A percentile compares a stretch with the other conserved stretches of the same genome.
These are phyloP conservation scores for Sturnus vulgaris DNA, from an alignment of 2,113 vertebrate genomes.

Conservation along the genomic window DNA sequence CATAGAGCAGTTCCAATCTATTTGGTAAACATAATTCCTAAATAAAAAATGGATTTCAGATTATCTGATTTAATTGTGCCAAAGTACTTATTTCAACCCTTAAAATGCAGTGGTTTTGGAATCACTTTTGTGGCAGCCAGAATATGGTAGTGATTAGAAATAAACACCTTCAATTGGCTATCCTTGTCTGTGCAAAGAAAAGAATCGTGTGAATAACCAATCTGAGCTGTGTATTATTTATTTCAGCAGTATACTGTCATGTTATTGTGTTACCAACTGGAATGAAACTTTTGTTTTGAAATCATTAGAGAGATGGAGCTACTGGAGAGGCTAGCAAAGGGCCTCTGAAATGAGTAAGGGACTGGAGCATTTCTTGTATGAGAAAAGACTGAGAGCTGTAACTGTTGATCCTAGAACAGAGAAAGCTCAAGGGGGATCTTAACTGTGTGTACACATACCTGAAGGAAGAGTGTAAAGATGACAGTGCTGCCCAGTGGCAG, in stretches of 20 bases:
- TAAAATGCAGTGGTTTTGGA: background rate
- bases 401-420: background rate
- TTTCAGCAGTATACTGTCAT: background rate
- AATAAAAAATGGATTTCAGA: background rate
- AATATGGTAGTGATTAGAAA: background rate
- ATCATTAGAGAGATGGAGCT: background rate
- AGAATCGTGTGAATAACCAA: background rate
- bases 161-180: background rate
- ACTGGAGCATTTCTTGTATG: background rate
- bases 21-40: background rate
- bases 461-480: background rate
- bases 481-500: background rate
- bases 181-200: background rate
- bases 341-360: background rate
- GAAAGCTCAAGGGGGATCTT: accelerated
- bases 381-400: background rate
- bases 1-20: background rate
- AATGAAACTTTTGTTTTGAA: background rate
- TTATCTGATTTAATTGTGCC: background rate
- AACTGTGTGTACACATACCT: background rate
- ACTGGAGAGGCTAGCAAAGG: background rate
- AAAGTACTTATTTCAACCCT: background rate
- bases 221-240: background rate
- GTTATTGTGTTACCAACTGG: background rate
- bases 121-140: background rate